phyloP scores from a whole-genome alignment of 2,888 invertebrate species.

The Apotomis turbidana region DNA sequence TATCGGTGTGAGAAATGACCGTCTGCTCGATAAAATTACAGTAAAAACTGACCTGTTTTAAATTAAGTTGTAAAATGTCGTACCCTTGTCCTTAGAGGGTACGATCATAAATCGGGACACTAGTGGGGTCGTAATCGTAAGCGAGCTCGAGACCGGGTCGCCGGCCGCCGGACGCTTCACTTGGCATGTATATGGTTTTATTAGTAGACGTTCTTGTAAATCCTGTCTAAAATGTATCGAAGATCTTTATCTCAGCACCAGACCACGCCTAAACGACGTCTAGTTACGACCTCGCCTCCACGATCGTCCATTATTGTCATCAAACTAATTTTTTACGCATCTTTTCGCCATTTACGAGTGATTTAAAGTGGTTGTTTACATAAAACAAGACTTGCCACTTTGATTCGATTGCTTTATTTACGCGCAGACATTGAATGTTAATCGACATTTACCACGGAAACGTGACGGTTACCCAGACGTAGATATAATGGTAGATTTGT shows the following conservation, averaged over 20 bases:
- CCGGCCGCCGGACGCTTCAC: constrained; percentile 60
- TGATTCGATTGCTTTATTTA: constrained; percentile 66
- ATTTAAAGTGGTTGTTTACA: constrained; percentile 70
- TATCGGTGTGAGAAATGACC: constrained; percentile 45
- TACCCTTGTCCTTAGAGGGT: constrained; percentile 69
- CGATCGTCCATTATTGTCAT: constrained; percentile 62
- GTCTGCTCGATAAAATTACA: constrained; percentile 53
- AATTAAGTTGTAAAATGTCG: constrained; percentile 77
- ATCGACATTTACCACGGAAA: constrained; percentile 60
- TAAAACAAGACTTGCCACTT: constrained; percentile 67
- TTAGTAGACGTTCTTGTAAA: constrained; percentile 72
- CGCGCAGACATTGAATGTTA: constrained; percentile 63
- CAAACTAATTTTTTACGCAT: constrained; percentile 63
- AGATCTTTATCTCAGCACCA: constrained; percentile 70
- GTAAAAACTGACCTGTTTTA: constrained; percentile 64
- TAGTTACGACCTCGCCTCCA: constrained; percentile 48
- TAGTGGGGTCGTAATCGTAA: constrained; percentile 77
- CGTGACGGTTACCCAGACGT: constrained; percentile 64
- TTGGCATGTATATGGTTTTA: constrained; percentile 74
- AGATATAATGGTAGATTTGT: constrained; percentile 63
- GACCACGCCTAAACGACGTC: constrained; percentile 54
- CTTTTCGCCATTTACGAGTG: constrained; percentile 68
- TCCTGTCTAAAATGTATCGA: constrained; percentile 69
- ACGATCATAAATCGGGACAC: constrained; percentile 72
- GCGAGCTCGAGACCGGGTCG: constrained; percentile 62